A percentile compares a stretch with the other conserved stretches of the same genome.
These are phyloP conservation scores for Spodoptera picta DNA, from an alignment of 2,888 invertebrate species.

Conservation along the genomic window DNA sequence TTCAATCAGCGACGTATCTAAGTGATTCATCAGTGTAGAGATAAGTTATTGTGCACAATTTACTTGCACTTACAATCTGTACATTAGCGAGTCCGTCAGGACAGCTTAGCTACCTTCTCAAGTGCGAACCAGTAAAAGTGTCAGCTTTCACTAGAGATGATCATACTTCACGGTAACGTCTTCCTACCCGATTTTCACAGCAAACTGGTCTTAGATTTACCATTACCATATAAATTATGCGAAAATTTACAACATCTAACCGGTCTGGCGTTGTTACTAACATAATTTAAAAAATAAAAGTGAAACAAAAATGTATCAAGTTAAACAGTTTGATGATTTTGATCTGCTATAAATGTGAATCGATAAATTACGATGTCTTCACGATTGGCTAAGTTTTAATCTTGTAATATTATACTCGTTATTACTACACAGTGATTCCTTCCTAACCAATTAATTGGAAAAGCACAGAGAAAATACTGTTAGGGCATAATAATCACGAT, in stretches of 20 bases:
- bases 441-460: too few species aligned
- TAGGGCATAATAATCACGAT: too few species aligned
- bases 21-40: conserved; percentile 7
- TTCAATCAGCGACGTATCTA: conserved; percentile 8
- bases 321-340: too few species aligned
- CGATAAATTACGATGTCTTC: too few species aligned
- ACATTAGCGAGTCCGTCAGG: conserved; percentile 14
- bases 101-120: conserved; percentile 6
- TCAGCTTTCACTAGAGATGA: conserved; percentile 43
- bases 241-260: conserved; percentile 14
- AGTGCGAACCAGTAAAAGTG: conserved; percentile 25
- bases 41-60: not conserved
- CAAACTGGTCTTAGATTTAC: conserved; percentile 38
- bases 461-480: too few species aligned
- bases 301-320: too few species aligned
- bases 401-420: too few species aligned
- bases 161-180: conserved; percentile 23
- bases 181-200: conserved; percentile 36
- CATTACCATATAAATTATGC: conserved; percentile 35
- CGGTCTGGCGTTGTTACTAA: conserved; percentile 10
- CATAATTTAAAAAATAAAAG: conserved; percentile 4
- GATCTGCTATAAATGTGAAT: too few species aligned
- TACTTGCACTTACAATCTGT: not conserved
- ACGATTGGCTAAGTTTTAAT: too few species aligned
- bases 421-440: too few species aligned